Evolutionary conservation across 2,888 invertebrate species (phyloP).

Genomic region (Malthinus seriepunctatus): DNA sequence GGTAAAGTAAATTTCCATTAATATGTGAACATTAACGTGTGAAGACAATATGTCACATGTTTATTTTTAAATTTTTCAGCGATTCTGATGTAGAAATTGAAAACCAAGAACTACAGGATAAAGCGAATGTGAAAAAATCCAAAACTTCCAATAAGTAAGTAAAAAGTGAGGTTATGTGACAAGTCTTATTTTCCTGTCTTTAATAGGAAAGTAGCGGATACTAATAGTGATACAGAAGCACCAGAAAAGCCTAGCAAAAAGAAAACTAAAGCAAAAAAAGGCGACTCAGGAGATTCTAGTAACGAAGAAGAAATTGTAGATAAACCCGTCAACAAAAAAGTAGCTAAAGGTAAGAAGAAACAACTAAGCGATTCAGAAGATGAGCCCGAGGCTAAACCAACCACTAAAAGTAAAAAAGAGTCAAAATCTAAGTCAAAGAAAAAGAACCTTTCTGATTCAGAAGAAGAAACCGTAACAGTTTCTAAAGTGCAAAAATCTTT

Average conservation of each 20-base stretch:
- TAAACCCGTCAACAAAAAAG: conserved; percentile 29
- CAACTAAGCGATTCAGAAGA: conserved; percentile 46
- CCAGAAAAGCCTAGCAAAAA: conserved; percentile 33
- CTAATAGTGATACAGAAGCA: conserved; percentile 35
- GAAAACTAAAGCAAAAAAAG: conserved; percentile 40
- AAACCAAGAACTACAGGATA: conserved; percentile 43
- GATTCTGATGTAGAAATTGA: conserved; percentile 61
- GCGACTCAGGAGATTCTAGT: conserved; percentile 51
- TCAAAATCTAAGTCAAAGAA: conserved; percentile 49
- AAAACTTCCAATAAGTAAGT: conserved; percentile 45
- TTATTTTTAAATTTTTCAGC: conserved; percentile 52
- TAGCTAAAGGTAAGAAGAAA: conserved; percentile 51
- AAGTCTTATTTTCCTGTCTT: not conserved
- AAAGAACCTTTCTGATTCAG: conserved; percentile 45
- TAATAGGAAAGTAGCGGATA: conserved; percentile 28
- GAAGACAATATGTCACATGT: conserved; percentile 18
- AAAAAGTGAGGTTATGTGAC: not conserved
- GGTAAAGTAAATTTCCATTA: conserved; percentile 59
- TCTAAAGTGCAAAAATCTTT: conserved; percentile 56
- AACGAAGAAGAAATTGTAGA: conserved; percentile 48
- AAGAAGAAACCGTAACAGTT: conserved; percentile 53
- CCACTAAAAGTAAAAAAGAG: conserved; percentile 42
- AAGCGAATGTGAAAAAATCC: conserved; percentile 44
- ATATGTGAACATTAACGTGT: conserved; percentile 32
- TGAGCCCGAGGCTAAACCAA: conserved; percentile 42